Percentiles rank a stretch among this genome's conserved stretches.
Conservation (phyloP, 2,797 vertebrate genomes). For the Denticeps clupeoides region DNA sequence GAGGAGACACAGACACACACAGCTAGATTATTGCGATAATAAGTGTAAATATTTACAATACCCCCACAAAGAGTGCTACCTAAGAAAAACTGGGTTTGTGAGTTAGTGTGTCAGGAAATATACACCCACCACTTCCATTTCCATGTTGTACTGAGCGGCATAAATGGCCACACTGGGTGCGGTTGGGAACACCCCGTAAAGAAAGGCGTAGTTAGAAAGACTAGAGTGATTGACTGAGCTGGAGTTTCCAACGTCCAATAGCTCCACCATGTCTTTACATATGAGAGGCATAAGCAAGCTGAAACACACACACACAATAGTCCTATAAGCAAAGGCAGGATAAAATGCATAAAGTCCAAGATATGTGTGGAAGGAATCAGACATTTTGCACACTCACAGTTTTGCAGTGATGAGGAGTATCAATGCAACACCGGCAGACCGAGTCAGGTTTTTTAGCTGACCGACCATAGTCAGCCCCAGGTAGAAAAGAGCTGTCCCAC, state of each 20-base stretch:
- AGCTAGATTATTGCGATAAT: background rate
- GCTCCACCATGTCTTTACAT: slow-evolving; percentile 91
- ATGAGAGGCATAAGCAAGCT: slow-evolving; percentile 89
- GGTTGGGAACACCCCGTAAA: slow-evolving; percentile 90
- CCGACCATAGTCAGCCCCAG: slow-evolving; percentile 89
- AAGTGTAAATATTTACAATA: too few species aligned
- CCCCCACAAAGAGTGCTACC: too few species aligned
- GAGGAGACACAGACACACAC: slow-evolving; percentile 1
- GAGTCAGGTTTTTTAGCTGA: slow-evolving; percentile 79
- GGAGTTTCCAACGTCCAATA: slow-evolving; percentile 70
- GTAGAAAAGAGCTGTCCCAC: slow-evolving; percentile 89
- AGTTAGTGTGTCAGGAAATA: background rate
- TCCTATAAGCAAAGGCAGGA: too few species aligned
- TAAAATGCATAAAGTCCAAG: too few species aligned
- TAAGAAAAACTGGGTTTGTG: slow-evolving; percentile 1
- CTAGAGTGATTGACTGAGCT: slow-evolving; percentile 77
- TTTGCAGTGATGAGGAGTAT: slow-evolving; percentile 96
- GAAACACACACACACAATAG: slow-evolving; percentile 17
- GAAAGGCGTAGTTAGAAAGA: slow-evolving; percentile 91
- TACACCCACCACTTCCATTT: slow-evolving; percentile 86
- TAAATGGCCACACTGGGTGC: slow-evolving; percentile 95
- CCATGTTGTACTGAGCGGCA: slow-evolving; percentile 88
- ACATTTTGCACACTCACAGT: slow-evolving; percentile 67
- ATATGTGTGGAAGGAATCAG: background rate
- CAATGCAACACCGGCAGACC: slow-evolving; percentile 79